These are phyloP conservation scores for Hecatera dysodea DNA, from an alignment of 2,888 invertebrate genomes.

Conservation along the genomic window DNA sequence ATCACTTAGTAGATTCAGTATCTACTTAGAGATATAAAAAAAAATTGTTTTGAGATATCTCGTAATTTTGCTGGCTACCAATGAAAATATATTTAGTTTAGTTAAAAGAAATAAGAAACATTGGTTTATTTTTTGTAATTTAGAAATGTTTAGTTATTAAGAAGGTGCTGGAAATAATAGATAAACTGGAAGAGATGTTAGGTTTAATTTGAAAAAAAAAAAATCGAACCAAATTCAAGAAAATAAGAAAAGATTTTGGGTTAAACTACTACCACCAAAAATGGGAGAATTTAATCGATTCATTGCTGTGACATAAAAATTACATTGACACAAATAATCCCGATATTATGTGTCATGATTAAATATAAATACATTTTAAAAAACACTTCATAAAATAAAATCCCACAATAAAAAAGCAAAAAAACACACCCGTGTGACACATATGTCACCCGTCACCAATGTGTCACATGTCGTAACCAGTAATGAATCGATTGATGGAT, in stretches of 20 bases:
- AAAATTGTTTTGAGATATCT: neutral
- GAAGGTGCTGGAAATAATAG: conserved; percentile 41
- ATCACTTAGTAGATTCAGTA: neutral
- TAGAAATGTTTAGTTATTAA: conserved; percentile 28
- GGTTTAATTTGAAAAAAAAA: conserved; percentile 21
- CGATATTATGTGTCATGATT: neutral
- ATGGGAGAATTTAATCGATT: conserved; percentile 59
- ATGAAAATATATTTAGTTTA: neutral
- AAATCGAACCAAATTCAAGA: conserved; percentile 27
- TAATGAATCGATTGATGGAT: conserved; percentile 67
- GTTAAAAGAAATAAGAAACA: conserved; percentile 5
- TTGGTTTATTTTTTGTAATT: conserved; percentile 22
- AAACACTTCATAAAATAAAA: neutral
- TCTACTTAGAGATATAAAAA: no score
- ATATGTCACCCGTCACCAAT: conserved; percentile 22
- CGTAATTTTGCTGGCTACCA: neutral
- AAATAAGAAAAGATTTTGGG: conserved; percentile 20
- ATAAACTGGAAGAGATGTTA: conserved; percentile 28
- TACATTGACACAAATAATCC: neutral
- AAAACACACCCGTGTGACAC: conserved; percentile 2
- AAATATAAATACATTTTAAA: neutral
- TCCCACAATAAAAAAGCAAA: conserved; percentile 2
- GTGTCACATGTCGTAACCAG: conserved; percentile 33
- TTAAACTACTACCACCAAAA: conserved; percentile 60
- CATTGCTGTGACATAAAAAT: conserved; percentile 46